Conservation (phyloP, 2,888 invertebrate species). For the Cryptocheilus praepositus region DNA sequence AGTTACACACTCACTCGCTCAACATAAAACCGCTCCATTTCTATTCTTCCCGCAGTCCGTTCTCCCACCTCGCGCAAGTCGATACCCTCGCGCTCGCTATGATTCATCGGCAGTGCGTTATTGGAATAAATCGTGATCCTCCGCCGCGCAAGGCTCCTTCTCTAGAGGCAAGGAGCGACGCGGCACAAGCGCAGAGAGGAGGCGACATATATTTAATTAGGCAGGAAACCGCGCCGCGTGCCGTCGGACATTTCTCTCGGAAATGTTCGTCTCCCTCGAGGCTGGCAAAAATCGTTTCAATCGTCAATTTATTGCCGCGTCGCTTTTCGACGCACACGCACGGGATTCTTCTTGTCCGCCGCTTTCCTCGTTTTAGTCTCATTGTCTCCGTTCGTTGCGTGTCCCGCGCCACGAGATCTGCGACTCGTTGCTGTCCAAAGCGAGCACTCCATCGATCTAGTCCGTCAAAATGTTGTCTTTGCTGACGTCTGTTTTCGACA, state of each 20-base stretch:
- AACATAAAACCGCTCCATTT: neutral
- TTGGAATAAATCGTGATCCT: constrained; percentile 39
- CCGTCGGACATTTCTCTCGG: neutral
- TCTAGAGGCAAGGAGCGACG: constrained; percentile 15
- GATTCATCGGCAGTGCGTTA: constrained; percentile 51
- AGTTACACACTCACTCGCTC: neutral
- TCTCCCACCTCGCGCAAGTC: neutral
- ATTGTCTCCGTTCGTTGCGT: neutral
- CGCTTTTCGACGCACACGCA: neutral
- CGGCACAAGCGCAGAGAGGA: constrained; percentile 7
- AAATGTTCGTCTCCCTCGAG: neutral
- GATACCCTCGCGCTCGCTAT: constrained; percentile 28
- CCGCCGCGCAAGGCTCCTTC: neutral
- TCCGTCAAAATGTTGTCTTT: no score
- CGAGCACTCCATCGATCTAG: no score
- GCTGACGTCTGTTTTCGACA: no score
- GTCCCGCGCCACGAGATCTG: constrained; percentile 1
- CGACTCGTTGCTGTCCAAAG: no score
- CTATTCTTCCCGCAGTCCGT: neutral
- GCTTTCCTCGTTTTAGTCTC: neutral
- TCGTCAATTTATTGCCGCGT: no score
- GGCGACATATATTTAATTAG: neutral
- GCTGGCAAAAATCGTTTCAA: neutral
- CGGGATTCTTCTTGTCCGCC: neutral
- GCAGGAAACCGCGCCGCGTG: no score